Base-by-base conservation (phyloP, 1,140 invertebrate species). In the Pogonognathellus flavescens region DNA sequence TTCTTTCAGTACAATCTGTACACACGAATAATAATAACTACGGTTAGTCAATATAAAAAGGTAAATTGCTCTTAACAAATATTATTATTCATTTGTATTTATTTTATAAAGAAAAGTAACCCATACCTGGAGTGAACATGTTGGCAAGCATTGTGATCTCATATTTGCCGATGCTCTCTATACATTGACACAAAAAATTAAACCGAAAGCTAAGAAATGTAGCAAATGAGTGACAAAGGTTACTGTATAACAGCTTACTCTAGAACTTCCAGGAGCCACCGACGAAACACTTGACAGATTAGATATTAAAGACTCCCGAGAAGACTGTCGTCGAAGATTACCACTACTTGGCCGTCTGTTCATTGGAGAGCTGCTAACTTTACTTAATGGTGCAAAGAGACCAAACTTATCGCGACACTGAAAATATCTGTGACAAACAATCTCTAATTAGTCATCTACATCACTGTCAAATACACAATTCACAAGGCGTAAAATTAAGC, bases 351-450 rank as follows among this genome's bases (percentile, higher is more conserved):
- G 86, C 93, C 93, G 93, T 89, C 93, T 92, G 90, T 93, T 94
- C n/a, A 94, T 94, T 52, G 94, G 96, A 22, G 95, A 96, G 76
- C 94, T 93, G 88, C 93, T 94, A 66, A 98, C 95, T 92, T 98
- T 98, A 89, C 95, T 93, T 25, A 95, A 91, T 0, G 97, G 97
- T 9, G 97, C 96, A 92, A 99, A 99, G 49, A 99, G 92, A 2
- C 98, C 98, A 91, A 95, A 95, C 89, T 96, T 95, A 20, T 95
- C 94, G 84, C 93, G 93, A 91, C 98, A 99, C 87, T 96, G 94
- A 92, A 99, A 99, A 92, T 99, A 99, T 92, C 97, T 98, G 91
- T 53, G 93, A 91, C 87, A 85, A 80, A 88, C 13, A n/a, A n/a
- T n/a, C n/a, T n/a, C n/a, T n/a, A n/a, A n/a, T n/a, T n/a, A n/a